These are phyloP conservation scores for Dexiosoma caninum DNA, from an alignment of 2,888 invertebrate species.

Conservation along the genomic window DNA sequence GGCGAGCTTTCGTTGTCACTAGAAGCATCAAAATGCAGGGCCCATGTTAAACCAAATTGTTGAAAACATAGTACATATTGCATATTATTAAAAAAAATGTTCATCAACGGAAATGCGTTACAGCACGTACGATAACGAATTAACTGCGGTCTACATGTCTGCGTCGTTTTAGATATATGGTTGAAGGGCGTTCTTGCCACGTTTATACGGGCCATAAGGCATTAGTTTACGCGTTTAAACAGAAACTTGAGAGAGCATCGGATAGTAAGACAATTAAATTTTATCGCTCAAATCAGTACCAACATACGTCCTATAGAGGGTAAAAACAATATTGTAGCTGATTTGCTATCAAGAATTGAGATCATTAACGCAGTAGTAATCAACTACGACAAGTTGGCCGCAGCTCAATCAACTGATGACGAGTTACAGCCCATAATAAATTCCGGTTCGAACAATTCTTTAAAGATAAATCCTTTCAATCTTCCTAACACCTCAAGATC, in stretches of 20 bases:
- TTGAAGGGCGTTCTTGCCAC: slow-evolving; percentile 60
- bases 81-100: slow-evolving; percentile 73
- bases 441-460: too few relatives aligned
- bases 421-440: too few relatives aligned
- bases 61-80: slow-evolving; percentile 68
- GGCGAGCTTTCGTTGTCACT: slow-evolving; percentile 44
- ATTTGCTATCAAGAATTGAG: slow-evolving; percentile 61
- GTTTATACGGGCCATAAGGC: slow-evolving; percentile 65
- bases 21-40: slow-evolving; percentile 74
- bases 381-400: too few relatives aligned
- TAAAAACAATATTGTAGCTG: slow-evolving; percentile 54
- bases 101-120: slow-evolving; percentile 71
- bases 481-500: too few relatives aligned
- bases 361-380: slow-evolving; percentile 21
- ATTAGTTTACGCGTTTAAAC: slow-evolving; percentile 68
- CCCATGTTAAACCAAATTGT: slow-evolving; percentile 73
- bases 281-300: too few relatives aligned
- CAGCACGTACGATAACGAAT: slow-evolving; percentile 73
- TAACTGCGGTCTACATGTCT: slow-evolving; percentile 74
- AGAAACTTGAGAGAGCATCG: slow-evolving; percentile 65
- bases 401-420: too few relatives aligned
- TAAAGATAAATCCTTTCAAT: too few relatives aligned
- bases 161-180: slow-evolving; percentile 65
- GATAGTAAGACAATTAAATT: slow-evolving; percentile 51
- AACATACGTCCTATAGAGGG: slow-evolving; percentile 57